Evolutionary conservation across 2,888 invertebrate genomes (phyloP).

Genomic region (Dasysyrphus albostriatus): DNA sequence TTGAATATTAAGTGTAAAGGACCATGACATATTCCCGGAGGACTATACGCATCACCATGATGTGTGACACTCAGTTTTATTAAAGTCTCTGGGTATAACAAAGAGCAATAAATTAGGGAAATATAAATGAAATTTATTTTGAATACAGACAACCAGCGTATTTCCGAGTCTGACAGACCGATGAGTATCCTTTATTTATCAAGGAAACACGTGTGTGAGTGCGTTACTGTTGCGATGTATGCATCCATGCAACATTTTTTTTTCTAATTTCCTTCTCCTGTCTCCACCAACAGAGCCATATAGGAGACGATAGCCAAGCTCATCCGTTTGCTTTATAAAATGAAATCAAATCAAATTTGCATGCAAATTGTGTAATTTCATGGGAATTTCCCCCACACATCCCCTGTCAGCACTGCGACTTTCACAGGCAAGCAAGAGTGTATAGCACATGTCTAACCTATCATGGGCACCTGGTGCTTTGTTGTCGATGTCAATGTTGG

Average conservation of each 20-base stretch:
- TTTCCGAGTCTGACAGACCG: slow-evolving; percentile 50
- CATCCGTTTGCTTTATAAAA: slow-evolving; percentile 55
- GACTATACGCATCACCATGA: slow-evolving; percentile 26
- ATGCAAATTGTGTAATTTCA: slow-evolving; percentile 75
- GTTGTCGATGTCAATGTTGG: slow-evolving; percentile 1
- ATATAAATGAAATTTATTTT: slow-evolving; percentile 65
- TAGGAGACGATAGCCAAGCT: slow-evolving; percentile 24
- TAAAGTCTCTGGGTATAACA: neutral
- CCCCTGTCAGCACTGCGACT: neutral
- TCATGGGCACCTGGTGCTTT: slow-evolving; percentile 42
- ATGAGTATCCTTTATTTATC: slow-evolving; percentile 44
- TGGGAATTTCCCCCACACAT: slow-evolving; percentile 55
- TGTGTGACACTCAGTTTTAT: slow-evolving; percentile 16
- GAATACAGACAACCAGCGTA: slow-evolving; percentile 52
- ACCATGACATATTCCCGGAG: neutral
- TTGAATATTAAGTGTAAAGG: neutral
- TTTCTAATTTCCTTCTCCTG: slow-evolving; percentile 41
- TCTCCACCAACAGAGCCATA: neutral
- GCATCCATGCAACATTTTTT: slow-evolving; percentile 13
- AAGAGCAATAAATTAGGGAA: slow-evolving; percentile 34
- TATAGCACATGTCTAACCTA: slow-evolving; percentile 17
- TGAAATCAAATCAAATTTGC: slow-evolving; percentile 73
- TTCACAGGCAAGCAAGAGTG: slow-evolving; percentile 3
- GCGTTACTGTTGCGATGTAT: no score
- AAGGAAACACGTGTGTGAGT: slow-evolving; percentile 26